Evolutionary conservation across 2,113 vertebrate genomes (phyloP).

Genomic region (Alethe diademata): DNA sequence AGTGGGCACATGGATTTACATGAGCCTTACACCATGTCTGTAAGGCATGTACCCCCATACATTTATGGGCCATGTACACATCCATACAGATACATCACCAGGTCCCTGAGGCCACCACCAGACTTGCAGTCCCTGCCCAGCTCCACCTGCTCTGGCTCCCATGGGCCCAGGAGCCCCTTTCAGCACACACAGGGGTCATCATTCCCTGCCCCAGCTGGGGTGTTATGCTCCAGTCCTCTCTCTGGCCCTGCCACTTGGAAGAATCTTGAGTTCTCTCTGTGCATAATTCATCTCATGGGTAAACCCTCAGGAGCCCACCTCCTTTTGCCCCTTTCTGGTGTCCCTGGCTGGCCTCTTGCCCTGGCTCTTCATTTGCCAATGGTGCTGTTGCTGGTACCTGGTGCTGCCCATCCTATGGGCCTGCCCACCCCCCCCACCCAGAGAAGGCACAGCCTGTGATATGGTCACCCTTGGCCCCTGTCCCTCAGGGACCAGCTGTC

Average conservation of each 20-base stretch:
- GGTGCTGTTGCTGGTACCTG: not conserved
- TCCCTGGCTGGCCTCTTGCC: not conserved
- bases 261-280: not conserved
- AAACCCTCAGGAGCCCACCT: rapidly evolving
- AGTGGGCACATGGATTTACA: not conserved
- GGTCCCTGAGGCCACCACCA: not conserved
- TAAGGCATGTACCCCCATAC: not conserved
- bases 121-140: not conserved
- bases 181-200: rapidly evolving
- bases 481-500: not conserved
- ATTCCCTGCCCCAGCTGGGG: not conserved
- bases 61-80: not conserved
- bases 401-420: not conserved
- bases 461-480: not conserved
- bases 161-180: not conserved
- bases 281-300: not conserved
- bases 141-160: not conserved
- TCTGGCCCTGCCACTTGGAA: not conserved
- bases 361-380: rapidly evolving
- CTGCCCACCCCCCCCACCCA: too few relatives aligned
- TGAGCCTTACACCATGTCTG: not conserved
- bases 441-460: not conserved
- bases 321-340: not conserved
- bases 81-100: not conserved
- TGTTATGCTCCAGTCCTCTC: not conserved